phyloP scores from a whole-genome alignment of 2,113 vertebrate species.

The Zootoca vivipara region DNA sequence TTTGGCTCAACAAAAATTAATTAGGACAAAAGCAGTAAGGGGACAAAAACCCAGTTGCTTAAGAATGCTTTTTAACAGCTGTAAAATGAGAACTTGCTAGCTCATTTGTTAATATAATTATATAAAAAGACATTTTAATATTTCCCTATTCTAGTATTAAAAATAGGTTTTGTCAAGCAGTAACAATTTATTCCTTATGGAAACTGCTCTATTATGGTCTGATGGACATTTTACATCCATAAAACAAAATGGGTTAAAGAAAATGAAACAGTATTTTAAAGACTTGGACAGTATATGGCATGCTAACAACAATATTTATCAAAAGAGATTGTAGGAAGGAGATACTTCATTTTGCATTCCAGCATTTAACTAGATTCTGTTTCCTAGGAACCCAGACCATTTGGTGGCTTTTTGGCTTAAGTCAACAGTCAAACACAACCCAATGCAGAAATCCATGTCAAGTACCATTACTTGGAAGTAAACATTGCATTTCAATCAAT shows the following conservation, averaged over 20 bases:
- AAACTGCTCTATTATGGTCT: slow-evolving; percentile 55
- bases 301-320: slow-evolving; percentile 53
- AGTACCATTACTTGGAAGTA: background rate
- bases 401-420: background rate
- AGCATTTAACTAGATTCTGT: background rate
- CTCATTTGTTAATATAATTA: slow-evolving; percentile 72
- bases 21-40: slow-evolving; percentile 55
- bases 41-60: slow-evolving; percentile 41
- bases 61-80: slow-evolving; percentile 57
- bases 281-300: slow-evolving; percentile 51
- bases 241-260: slow-evolving; percentile 67
- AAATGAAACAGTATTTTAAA: slow-evolving; percentile 64
- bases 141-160: slow-evolving; percentile 64
- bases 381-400: background rate
- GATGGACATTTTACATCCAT: slow-evolving; percentile 58
- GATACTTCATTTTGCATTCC: background rate
- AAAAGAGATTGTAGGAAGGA: slow-evolving; percentile 45
- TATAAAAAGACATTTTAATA: slow-evolving; percentile 73
- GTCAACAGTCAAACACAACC: background rate
- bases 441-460: slow-evolving; percentile 8
- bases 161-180: slow-evolving; percentile 67
- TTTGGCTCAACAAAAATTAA: slow-evolving; percentile 57
- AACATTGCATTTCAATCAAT: background rate
- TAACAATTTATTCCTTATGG: slow-evolving; percentile 69
- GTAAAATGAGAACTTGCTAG: slow-evolving; percentile 59